phyloP scores from a whole-genome alignment of 2,113 vertebrate species.

The Cryptomyrus ogoouensis region DNA sequence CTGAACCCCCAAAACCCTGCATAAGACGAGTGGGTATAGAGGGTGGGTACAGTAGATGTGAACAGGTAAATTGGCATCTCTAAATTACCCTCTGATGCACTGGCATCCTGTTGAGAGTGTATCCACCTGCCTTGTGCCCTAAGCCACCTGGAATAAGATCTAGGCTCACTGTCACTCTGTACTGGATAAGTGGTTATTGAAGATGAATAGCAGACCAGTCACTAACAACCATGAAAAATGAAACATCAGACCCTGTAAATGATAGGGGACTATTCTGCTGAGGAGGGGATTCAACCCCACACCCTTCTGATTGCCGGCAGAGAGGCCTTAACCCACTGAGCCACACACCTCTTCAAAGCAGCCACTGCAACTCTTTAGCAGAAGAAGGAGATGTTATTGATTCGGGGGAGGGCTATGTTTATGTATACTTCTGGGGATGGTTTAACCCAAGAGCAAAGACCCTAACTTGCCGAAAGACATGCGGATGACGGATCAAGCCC shows the following conservation, averaged over 20 bases:
- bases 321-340: not conserved
- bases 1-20: not conserved
- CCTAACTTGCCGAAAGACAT: not conserved
- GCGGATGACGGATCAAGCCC: not conserved
- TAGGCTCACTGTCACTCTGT: not conserved
- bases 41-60: not conserved
- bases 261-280: not conserved
- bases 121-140: not conserved
- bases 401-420: not conserved
- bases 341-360: not conserved
- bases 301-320: not conserved
- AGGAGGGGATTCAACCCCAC: not conserved
- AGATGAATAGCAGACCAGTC: not conserved
- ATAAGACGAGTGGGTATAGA: not conserved
- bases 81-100: not conserved
- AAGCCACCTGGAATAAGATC: not conserved
- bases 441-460: not conserved
- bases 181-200: not conserved
- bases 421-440: not conserved
- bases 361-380: not conserved
- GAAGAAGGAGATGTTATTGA: not conserved
- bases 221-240: not conserved
- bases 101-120: not conserved
- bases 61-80: not conserved
- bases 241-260: not conserved